A percentile compares a stretch with the other conserved stretches of the same genome.
These are phyloP conservation scores for Eupsilia transversa DNA, from an alignment of 2,888 invertebrate genomes.

Conservation along the genomic window DNA sequence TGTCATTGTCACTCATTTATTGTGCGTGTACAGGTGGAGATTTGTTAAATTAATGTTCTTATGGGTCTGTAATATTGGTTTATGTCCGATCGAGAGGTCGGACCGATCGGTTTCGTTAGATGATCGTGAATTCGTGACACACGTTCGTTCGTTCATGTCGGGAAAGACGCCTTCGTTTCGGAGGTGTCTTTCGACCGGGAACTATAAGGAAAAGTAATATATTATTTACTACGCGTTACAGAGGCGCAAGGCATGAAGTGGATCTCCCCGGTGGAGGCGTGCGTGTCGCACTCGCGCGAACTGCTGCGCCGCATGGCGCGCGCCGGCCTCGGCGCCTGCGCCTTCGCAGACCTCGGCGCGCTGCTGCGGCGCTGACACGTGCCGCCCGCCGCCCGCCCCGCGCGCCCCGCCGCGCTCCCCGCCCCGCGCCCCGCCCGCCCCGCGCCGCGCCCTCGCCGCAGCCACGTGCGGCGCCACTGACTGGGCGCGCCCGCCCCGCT, in stretches of 20 bases:
- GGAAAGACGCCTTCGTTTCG: not conserved
- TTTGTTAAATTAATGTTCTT: not conserved
- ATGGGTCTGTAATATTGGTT: not conserved
- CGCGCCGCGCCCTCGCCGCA: not conserved
- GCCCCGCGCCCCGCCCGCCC: not conserved
- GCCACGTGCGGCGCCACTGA: too few species aligned
- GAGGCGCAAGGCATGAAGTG: slow-evolving; percentile 97
- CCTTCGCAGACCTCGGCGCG: slow-evolving; percentile 94
- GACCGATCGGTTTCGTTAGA: not conserved
- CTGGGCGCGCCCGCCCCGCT: not conserved
- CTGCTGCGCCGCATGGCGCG: slow-evolving; percentile 97
- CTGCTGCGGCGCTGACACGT: not conserved
- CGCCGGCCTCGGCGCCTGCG: slow-evolving; percentile 97
- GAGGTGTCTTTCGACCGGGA: not conserved
- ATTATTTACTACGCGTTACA: slow-evolving; percentile 80
- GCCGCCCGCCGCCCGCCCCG: not conserved
- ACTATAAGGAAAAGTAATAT: not conserved
- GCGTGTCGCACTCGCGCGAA: slow-evolving; percentile 97
- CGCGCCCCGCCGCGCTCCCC: too few species aligned
- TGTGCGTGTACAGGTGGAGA: not conserved
- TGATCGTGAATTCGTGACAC: too few species aligned
- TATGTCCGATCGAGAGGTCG: not conserved
- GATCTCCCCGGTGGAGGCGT: slow-evolving; percentile 97
- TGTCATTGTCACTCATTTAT: not conserved
- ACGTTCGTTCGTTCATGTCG: too few species aligned